Evolutionary conservation across 1,140 invertebrate species (phyloP).

Genomic region (Dreissena polymorpha): DNA sequence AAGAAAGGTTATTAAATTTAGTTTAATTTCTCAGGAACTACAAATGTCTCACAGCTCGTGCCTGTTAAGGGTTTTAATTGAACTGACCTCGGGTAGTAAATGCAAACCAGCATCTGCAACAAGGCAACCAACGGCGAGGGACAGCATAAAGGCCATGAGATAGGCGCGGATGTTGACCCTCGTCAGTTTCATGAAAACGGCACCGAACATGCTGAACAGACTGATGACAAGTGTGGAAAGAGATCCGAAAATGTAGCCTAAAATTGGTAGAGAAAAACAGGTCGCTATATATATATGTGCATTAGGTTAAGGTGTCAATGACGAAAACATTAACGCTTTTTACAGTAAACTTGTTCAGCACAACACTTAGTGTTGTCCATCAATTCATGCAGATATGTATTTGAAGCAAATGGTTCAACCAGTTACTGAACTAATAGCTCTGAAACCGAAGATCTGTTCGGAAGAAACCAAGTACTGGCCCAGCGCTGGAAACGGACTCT

Average conservation of each 20-base stretch:
- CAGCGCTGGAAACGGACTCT: no score
- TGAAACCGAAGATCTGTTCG: no score
- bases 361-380: no score
- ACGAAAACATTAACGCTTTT: not conserved
- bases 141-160: constrained; percentile 74
- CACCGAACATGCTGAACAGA: constrained; percentile 70
- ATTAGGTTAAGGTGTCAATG: not conserved
- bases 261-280: not conserved
- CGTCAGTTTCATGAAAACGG: constrained; percentile 70
- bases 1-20: no score
- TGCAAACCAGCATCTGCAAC: constrained; percentile 78
- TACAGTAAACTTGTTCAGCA: not conserved
- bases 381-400: not conserved
- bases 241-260: constrained; percentile 77
- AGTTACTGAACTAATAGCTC: not conserved
- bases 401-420: not conserved
- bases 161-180: constrained; percentile 55
- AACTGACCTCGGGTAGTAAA: constrained; percentile 74
- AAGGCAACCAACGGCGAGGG: constrained; percentile 76
- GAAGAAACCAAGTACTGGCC: no score
- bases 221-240: constrained; percentile 76
- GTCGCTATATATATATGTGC: not conserved
- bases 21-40: no score
- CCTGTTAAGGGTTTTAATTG: no score
- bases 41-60: no score